Percentiles rank a stretch among this genome's conserved stretches.
phyloP scores from a whole-genome alignment of 1,140 invertebrate species.

The Platyura marginata region DNA sequence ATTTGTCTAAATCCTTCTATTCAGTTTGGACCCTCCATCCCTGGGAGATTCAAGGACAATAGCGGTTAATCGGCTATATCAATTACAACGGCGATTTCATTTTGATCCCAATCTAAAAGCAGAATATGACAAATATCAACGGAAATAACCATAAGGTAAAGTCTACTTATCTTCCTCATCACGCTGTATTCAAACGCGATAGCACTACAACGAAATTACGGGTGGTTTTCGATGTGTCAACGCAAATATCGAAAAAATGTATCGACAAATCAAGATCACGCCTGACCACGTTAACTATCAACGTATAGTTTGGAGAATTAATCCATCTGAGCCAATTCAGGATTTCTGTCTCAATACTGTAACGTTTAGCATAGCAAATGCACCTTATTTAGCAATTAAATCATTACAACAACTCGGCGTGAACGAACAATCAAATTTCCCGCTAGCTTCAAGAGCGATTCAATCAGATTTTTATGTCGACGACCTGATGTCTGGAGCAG shows the following conservation, averaged over 20 bases:
- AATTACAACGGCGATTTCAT: too few species aligned
- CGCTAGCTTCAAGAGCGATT: too few species aligned
- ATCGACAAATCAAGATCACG: slow-evolving; percentile 20
- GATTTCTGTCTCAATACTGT: slow-evolving; percentile 11
- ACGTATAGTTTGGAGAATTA: slow-evolving; percentile 18
- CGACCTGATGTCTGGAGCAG: slow-evolving; percentile 9
- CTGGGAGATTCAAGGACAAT: slow-evolving; percentile 10
- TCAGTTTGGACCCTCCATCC: slow-evolving; percentile 8
- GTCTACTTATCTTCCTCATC: slow-evolving; percentile 24
- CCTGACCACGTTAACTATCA: slow-evolving; percentile 8
- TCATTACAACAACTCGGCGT: slow-evolving; percentile 9
- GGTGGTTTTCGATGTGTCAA: slow-evolving; percentile 20
- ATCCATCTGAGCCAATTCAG: slow-evolving; percentile 9
- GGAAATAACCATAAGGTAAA: not conserved
- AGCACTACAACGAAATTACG: slow-evolving; percentile 15
- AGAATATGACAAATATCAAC: not conserved
- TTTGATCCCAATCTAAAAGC: slow-evolving; percentile 7
- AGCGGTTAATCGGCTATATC: slow-evolving; percentile 8
- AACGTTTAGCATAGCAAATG: too few species aligned
- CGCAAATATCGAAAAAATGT: slow-evolving; percentile 27
- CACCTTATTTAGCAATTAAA: slow-evolving; percentile 13
- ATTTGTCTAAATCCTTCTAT: slow-evolving; percentile 14
- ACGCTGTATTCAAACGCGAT: slow-evolving; percentile 17
- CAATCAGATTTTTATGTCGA: slow-evolving; percentile 14
- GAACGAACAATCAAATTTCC: slow-evolving; percentile 5